Percentiles rank a stretch among this genome's conserved stretches.
These are phyloP conservation scores for Phaenicophaeus curvirostris DNA, from an alignment of 2,797 vertebrate species.

Conservation along the genomic window DNA sequence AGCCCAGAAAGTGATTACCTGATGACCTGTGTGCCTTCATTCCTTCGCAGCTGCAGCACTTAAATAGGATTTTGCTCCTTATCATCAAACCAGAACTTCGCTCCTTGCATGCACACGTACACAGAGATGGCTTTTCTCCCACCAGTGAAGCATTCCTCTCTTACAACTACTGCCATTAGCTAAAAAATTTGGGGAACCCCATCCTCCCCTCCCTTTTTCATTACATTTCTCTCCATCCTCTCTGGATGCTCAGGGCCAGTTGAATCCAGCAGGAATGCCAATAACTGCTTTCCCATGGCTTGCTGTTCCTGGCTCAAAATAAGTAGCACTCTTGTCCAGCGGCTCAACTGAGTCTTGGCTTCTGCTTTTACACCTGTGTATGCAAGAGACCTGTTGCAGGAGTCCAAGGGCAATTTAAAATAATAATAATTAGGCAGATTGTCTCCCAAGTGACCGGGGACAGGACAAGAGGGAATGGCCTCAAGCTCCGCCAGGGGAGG, in stretches of 20 bases:
- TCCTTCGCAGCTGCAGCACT: background rate
- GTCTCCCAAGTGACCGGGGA: no score
- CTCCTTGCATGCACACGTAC: background rate
- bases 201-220: background rate
- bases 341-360: background rate
- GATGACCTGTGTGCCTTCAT: slow-evolving; percentile 26
- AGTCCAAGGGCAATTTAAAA: background rate
- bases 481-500: no score
- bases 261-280: background rate
- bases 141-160: background rate
- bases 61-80: background rate
- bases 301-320: background rate
- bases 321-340: background rate
- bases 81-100: background rate
- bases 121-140: background rate
- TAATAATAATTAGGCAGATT: background rate
- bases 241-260: background rate
- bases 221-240: background rate
- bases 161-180: background rate
- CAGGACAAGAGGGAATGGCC: no score
- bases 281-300: background rate
- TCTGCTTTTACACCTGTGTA: background rate
- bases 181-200: background rate
- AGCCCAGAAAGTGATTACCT: background rate
- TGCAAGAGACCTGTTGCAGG: background rate